Base-by-base conservation (phyloP, 2,113 vertebrate species). In the Spea bombifrons region DNA sequence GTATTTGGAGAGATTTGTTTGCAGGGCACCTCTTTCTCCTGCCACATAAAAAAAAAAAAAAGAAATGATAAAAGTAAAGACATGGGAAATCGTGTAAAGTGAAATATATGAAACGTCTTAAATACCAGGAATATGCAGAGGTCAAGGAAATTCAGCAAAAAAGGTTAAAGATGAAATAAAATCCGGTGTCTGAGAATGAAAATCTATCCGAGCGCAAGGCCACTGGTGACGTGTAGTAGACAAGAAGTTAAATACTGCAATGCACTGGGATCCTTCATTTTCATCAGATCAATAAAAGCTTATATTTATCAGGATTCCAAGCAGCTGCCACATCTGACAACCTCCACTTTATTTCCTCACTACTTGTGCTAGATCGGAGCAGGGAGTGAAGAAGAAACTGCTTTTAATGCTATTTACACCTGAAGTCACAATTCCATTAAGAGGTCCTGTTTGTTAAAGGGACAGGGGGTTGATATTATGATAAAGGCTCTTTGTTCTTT, bases 141-240 rank as follows among this genome's bases (percentile, higher is more conserved):
- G 97, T 97, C 95, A 97, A 95, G 94, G 95, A 93, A 96, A 95
- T 91, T 92, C 92, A 91, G 89, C 91, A 78, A 92, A 89, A 95
- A 98, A 96, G 96, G 97, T 94, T 96, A 95, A 96, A 95, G 97
- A 94, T 96, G 97, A 96, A 98, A 96, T 94, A 94, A 95, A 95
- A 97, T 90, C 95, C 67, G 70, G 90, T 86, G 88, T 90, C 93
- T 87, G 89, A 93, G 87, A 94, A 94, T 91, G 96, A 93, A 96
- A 97, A 96, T 94, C 95, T 94, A 96, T 95, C 95, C 93, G 93
- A 85, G 86, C 88, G 93, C 94, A 94, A 97, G 97, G 96, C 96
- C 95, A 94, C 92, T 83, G 84, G 93, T 95, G 96, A 96, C 90
- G 93, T 85, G 91, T 91, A 86, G 90, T 89, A 95, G 95, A 95